These are phyloP conservation scores for Ditylenchus dipsaci DNA, from an alignment of 1,140 invertebrate species.

Conservation along the genomic window DNA sequence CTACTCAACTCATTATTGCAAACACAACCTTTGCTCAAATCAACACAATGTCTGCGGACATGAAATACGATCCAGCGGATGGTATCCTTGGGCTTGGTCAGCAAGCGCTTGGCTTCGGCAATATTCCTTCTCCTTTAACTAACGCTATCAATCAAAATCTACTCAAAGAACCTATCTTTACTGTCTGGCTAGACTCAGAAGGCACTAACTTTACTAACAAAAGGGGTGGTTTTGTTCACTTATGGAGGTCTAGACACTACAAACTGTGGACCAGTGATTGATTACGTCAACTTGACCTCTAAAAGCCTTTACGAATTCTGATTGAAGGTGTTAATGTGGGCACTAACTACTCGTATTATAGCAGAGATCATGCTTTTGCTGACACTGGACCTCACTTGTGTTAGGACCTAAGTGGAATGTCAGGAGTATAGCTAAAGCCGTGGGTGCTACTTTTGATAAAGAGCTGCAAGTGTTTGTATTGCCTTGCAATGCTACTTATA, in stretches of 20 bases:
- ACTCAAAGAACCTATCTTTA: constrained; percentile 3
- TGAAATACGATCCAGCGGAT: constrained; percentile 13
- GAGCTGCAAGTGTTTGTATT: constrained; percentile 8
- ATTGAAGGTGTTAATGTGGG: neutral
- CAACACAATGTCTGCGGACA: constrained; percentile 13
- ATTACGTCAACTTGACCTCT: neutral
- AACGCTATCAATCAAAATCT: constrained; percentile 22
- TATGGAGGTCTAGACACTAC: constrained; percentile 20
- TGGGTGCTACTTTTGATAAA: constrained; percentile 25
- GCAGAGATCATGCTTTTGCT: constrained; percentile 34
- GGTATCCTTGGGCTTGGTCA: constrained; percentile 29
- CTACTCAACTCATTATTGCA: constrained; percentile 10
- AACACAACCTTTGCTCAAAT: constrained; percentile 26
- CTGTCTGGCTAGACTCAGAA: neutral
- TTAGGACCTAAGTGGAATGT: constrained; percentile 23
- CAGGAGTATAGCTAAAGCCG: constrained; percentile 15
- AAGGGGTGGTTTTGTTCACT: neutral
- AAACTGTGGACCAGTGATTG: constrained; percentile 10
- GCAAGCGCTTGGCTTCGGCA: constrained; percentile 14
- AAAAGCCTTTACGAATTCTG: neutral
- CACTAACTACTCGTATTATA: constrained; percentile 6
- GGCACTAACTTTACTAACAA: neutral
- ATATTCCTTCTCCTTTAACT: constrained; percentile 23
- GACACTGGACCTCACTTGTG: constrained; percentile 48
- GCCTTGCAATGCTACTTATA: constrained; percentile 26